phyloP scores from a whole-genome alignment of 1,140 invertebrate genomes.

The Philotrypesis tridentata region DNA sequence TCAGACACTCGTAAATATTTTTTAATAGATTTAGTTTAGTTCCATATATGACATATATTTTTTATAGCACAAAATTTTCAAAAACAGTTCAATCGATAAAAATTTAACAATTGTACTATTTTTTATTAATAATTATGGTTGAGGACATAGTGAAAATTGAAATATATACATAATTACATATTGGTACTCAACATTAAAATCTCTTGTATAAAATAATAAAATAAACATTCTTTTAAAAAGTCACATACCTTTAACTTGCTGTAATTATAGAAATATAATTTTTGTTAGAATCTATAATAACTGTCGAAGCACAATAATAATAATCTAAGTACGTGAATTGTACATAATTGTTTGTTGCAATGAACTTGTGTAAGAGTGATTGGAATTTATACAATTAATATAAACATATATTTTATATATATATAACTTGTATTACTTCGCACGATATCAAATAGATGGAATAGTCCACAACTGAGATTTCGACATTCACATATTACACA shows the following conservation, averaged over 20 bases:
- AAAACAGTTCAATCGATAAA: neutral
- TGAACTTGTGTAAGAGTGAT: neutral
- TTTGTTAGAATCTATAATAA: neutral
- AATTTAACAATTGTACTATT: neutral
- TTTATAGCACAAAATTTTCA: neutral
- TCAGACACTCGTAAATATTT: neutral
- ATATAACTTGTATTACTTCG: neutral
- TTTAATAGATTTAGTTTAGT: constrained; percentile 19
- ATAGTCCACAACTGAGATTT: constrained; percentile 19
- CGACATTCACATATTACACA: neutral
- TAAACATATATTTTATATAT: neutral
- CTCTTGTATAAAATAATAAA: neutral
- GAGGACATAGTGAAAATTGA: neutral
- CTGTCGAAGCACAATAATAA: neutral
- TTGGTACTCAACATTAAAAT: neutral
- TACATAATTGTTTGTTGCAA: neutral
- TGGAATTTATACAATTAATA: neutral
- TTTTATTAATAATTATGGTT: neutral
- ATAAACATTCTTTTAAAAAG: neutral
- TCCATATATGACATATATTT: constrained; percentile 15
- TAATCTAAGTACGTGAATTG: neutral
- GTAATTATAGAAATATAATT: neutral
- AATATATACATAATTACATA: neutral
- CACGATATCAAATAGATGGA: constrained; percentile 2
- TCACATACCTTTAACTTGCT: neutral